Evolutionary conservation across 2,888 invertebrate genomes (phyloP).

Genomic region (Dynastes grantii): DNA sequence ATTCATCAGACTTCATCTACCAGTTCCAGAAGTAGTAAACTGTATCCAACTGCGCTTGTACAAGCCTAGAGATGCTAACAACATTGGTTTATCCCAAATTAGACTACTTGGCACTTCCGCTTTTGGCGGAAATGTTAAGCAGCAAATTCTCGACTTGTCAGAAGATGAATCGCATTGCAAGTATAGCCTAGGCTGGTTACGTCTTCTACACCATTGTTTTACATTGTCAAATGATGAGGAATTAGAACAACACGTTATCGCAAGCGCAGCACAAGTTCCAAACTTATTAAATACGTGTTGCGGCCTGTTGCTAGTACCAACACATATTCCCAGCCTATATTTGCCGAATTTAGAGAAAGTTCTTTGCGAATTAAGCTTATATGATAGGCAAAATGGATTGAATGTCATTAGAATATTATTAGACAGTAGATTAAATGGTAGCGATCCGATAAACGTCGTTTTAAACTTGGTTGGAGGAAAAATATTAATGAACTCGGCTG

Average conservation of each 20-base stretch:
- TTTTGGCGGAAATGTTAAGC: conserved; percentile 76
- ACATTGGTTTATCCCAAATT: conserved; percentile 91
- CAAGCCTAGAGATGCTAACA: conserved; percentile 91
- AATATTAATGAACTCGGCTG: conserved; percentile 66
- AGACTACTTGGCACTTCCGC: conserved; percentile 89
- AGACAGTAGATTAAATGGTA: conserved; percentile 72
- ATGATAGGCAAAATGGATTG: conserved; percentile 76
- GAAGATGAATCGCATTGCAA: conserved; percentile 74
- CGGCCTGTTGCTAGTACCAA: conserved; percentile 81
- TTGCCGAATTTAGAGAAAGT: conserved; percentile 79
- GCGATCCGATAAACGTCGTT: conserved; percentile 64
- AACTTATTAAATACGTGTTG: conserved; percentile 82
- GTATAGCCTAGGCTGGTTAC: conserved; percentile 86
- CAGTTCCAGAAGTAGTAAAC: conserved; percentile 89
- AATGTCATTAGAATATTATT: conserved; percentile 75
- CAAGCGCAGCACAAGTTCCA: conserved; percentile 78
- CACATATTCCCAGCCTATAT: conserved; percentile 76
- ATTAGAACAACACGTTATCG: conserved; percentile 72
- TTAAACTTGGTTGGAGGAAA: conserved; percentile 65
- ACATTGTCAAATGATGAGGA: conserved; percentile 71
- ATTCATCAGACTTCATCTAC: conserved; percentile 86
- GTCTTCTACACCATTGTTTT: conserved; percentile 86
- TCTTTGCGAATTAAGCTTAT: conserved; percentile 79
- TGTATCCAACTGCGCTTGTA: conserved; percentile 83
- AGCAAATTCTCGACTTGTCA: conserved; percentile 66